Percentiles rank a stretch among this genome's conserved stretches.
Evolutionary conservation across 1,140 invertebrate genomes (phyloP).

Genomic region (Drosophila ercepeae): DNA sequence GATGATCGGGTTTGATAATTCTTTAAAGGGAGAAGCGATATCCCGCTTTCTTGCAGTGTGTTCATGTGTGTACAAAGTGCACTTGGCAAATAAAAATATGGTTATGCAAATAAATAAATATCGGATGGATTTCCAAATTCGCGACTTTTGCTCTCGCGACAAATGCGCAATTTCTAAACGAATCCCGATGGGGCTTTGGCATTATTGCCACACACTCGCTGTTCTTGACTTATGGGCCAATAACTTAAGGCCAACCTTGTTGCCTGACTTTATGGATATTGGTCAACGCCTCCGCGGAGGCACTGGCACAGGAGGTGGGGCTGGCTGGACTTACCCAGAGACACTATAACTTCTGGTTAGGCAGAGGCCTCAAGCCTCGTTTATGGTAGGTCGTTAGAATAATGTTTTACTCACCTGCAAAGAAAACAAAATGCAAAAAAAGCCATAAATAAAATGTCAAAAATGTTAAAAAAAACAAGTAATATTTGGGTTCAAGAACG

Average conservation of each 20-base stretch:
- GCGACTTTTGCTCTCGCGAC: constrained; percentile 12
- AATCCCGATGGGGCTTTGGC: constrained; percentile 11
- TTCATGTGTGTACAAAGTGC: no score
- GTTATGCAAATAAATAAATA: not conserved
- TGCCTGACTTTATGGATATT: not conserved
- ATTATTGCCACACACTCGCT: constrained; percentile 2
- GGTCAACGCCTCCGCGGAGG: not conserved
- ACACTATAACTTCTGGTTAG: constrained; percentile 1
- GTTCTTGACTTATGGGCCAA: constrained; percentile 39
- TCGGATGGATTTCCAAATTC: constrained; percentile 9
- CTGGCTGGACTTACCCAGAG: constrained; percentile 47
- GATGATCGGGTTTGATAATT: not conserved
- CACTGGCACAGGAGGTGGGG: constrained; percentile 13
- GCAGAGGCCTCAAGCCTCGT: not conserved
- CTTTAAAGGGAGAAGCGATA: no score
- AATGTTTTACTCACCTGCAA: constrained; percentile 57
- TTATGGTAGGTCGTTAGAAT: constrained; percentile 8
- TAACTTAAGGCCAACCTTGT: constrained; percentile 23
- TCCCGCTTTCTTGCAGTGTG: not conserved
- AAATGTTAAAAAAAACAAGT: not conserved
- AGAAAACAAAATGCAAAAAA: not conserved
- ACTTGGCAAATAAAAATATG: constrained; percentile 3
- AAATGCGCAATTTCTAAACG: constrained; percentile 58
- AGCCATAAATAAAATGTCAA: constrained; percentile 2
- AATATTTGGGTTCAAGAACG: not conserved